Conservation (phyloP, 2,113 vertebrate species). For the Astatotilapia flaviijosephi region DNA sequence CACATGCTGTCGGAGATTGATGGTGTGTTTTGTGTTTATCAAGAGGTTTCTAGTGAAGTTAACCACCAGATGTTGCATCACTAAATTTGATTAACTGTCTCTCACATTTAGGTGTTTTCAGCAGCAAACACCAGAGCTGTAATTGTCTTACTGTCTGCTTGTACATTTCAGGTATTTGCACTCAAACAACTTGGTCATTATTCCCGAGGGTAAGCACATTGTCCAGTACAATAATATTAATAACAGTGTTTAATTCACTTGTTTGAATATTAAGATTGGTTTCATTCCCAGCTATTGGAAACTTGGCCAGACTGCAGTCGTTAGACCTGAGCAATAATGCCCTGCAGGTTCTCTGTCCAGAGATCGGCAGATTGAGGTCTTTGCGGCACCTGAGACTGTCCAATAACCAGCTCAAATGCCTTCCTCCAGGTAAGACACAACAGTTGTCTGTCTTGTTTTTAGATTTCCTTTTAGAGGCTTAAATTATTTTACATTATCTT, state of each 20-base stretch:
- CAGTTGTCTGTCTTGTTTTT: background rate
- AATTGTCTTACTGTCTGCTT: background rate
- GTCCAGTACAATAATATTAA: background rate
- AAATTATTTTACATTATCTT: background rate
- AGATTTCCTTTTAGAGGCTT: accelerated
- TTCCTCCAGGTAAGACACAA: conserved; percentile 67
- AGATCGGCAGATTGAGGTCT: conserved; percentile 88
- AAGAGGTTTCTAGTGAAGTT: background rate
- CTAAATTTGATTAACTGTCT: accelerated
- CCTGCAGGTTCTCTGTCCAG: conserved; percentile 89
- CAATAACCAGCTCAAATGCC: conserved; percentile 87
- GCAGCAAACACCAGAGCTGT: background rate
- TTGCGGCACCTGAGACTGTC: conserved; percentile 88
- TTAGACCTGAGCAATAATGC: conserved; percentile 93
- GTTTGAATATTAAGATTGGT: background rate
- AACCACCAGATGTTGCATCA: background rate
- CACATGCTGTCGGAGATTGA: background rate
- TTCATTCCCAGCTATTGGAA: conserved; percentile 81
- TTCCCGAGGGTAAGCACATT: conserved; percentile 86
- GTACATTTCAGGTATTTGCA: conserved; percentile 83
- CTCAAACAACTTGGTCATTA: conserved; percentile 93
- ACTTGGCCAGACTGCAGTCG: conserved; percentile 86
- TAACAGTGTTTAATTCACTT: background rate
- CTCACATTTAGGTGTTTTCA: background rate
- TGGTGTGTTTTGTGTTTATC: background rate